Percentiles rank a stretch among this genome's conserved stretches.
phyloP scores from a whole-genome alignment of 1,140 invertebrate species.

The Plectrocnemia conspersa region DNA sequence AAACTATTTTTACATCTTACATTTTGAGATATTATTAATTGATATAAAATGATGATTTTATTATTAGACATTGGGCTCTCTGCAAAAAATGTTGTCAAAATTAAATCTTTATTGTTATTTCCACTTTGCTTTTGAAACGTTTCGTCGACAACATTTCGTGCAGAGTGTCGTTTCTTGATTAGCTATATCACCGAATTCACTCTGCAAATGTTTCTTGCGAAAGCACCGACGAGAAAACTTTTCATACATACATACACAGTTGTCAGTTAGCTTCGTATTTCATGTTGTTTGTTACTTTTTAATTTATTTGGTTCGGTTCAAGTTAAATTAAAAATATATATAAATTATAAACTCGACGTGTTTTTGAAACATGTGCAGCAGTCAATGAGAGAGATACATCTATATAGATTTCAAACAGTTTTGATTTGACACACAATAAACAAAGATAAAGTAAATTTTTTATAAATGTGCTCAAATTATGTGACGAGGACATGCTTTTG shows the following conservation, averaged over 20 bases:
- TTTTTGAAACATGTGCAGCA: slow-evolving; percentile 25
- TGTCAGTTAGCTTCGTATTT: not conserved
- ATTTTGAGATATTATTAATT: slow-evolving; percentile 12
- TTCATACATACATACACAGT: not conserved
- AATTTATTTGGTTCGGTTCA: not conserved
- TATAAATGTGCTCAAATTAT: slow-evolving; percentile 8
- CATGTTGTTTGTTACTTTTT: slow-evolving; percentile 5
- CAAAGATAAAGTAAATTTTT: not conserved
- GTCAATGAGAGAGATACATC: slow-evolving; percentile 7
- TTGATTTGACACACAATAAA: not conserved
- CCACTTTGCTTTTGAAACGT: not conserved
- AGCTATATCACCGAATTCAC: slow-evolving; percentile 30
- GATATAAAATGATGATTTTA: not conserved
- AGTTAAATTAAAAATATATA: not conserved
- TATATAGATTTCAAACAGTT: not conserved
- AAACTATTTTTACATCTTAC: slow-evolving; percentile 14
- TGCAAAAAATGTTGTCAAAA: not conserved
- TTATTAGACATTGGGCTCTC: not conserved
- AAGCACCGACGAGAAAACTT: slow-evolving; percentile 8
- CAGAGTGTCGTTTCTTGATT: slow-evolving; percentile 13
- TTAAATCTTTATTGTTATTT: not conserved
- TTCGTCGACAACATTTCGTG: not conserved
- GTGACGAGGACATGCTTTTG: slow-evolving; percentile 20
- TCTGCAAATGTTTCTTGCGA: slow-evolving; percentile 34
- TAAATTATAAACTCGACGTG: too few species aligned